A percentile compares a stretch with the other conserved stretches of the same genome.
These are phyloP conservation scores for Cacoxenus indagator DNA, from an alignment of 2,888 invertebrate genomes.

Conservation along the genomic window DNA sequence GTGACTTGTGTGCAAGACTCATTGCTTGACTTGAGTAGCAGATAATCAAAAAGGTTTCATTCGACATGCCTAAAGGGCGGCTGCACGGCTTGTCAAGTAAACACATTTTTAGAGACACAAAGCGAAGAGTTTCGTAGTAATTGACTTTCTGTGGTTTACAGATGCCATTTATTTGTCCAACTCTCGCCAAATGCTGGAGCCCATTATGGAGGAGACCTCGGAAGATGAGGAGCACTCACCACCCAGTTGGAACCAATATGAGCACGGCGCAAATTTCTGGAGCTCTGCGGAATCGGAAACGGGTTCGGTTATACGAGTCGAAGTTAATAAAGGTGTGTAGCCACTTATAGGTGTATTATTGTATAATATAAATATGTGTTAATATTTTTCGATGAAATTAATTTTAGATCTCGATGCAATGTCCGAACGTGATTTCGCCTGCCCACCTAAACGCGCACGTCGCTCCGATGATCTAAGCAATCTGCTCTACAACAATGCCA, in stretches of 20 bases:
- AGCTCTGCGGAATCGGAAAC: constrained; percentile 83
- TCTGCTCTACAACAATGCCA: constrained; percentile 33
- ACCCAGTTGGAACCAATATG: constrained; percentile 66
- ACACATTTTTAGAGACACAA: background rate
- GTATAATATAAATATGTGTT: background rate
- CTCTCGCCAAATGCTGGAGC: constrained; percentile 77
- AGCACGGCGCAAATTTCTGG: constrained; percentile 61
- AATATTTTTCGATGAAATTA: background rate
- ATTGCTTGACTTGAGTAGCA: no score
- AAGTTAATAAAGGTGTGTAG: constrained; percentile 70
- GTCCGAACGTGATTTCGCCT: constrained; percentile 82
- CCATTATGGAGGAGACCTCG: constrained; percentile 90
- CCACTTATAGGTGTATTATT: background rate
- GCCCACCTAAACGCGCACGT: constrained; percentile 81
- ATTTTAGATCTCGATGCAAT: constrained; percentile 69
- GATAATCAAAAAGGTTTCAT: no score
- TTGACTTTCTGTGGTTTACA: constrained; percentile 35
- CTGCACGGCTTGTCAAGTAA: constrained; percentile 32
- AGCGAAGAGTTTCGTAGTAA: no score
- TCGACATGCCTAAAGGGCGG: constrained; percentile 22
- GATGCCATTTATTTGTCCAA: constrained; percentile 68
- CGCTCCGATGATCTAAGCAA: constrained; percentile 72
- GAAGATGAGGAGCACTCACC: constrained; percentile 76
- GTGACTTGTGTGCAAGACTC: constrained; percentile 32
- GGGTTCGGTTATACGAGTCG: constrained; percentile 84